phyloP scores from a whole-genome alignment of 2,113 vertebrate species.

The Sinocyclocheilus anophthalmus region DNA sequence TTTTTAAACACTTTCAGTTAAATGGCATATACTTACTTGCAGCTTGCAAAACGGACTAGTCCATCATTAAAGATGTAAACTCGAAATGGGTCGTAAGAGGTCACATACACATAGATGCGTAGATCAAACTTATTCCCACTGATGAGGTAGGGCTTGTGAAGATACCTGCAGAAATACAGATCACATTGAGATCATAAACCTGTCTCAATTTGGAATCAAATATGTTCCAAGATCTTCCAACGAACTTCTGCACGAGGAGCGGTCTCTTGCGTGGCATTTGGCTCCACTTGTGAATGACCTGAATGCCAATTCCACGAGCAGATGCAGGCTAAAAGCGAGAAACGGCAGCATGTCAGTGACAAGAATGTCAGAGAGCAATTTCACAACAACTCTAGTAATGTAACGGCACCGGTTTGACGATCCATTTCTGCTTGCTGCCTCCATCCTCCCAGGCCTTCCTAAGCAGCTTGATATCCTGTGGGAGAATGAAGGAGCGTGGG shows the following conservation, averaged over 20 bases:
- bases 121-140: conserved; percentile 96
- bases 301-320: conserved; percentile 93
- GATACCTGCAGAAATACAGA: conserved; percentile 77
- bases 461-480: conserved; percentile 91
- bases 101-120: conserved; percentile 95
- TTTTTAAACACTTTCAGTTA: not conserved
- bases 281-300: conserved; percentile 98
- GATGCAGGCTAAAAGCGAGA: conserved; percentile 85
- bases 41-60: conserved; percentile 96
- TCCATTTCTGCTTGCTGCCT: conserved; percentile 90
- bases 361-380: not conserved
- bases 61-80: conserved; percentile 95
- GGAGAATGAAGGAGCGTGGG: conserved; percentile 92
- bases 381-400: not conserved
- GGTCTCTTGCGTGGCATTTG: conserved; percentile 93
- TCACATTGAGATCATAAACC: not conserved
- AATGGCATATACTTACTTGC: conserved; percentile 82
- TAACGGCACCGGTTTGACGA: conserved; percentile 88
- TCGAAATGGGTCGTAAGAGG: conserved; percentile 90
- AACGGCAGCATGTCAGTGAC: not conserved
- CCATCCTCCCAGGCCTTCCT: conserved; percentile 91
- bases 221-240: not conserved
- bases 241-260: conserved; percentile 93
- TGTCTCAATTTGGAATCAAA: not conserved
- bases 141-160: conserved; percentile 99